phyloP scores from a whole-genome alignment of 2,797 vertebrate genomes.

The Dendrocincla fuliginosa region DNA sequence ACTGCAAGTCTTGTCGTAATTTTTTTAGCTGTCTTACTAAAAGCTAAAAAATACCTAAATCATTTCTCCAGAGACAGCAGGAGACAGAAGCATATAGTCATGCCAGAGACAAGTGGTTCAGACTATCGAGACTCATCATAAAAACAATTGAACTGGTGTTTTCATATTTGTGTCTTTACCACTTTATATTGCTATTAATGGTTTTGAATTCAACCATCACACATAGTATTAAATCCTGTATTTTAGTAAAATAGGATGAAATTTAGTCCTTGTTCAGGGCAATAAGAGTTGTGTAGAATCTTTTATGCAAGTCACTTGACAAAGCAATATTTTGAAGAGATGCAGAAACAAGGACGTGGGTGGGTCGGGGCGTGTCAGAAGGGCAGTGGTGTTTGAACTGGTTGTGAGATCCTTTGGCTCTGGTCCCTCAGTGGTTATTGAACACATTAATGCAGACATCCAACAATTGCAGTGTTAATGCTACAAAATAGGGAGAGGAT shows the following conservation, averaged over 20 bases:
- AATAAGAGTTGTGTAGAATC: not conserved
- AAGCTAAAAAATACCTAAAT: not conserved
- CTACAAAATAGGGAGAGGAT: not conserved
- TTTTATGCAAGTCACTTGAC: not conserved
- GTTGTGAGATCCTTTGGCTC: not conserved
- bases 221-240: not conserved
- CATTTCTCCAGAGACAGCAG: not conserved
- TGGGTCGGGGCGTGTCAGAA: not conserved
- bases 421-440: not conserved
- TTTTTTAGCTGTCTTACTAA: slow-evolving; percentile 56
- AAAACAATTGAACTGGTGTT: not conserved
- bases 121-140: not conserved
- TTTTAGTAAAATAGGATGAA: not conserved
- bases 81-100: not conserved
- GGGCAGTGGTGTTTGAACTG: not conserved
- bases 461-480: not conserved
- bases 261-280: not conserved
- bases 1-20: slow-evolving; percentile 54
- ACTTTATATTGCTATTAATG: not conserved
- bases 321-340: not conserved
- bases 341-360: not conserved
- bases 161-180: not conserved
- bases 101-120: not conserved
- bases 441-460: not conserved
- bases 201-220: not conserved